Evolutionary conservation across 1,140 invertebrate genomes (phyloP).

Genomic region (Drosophila mojavensis): DNA sequence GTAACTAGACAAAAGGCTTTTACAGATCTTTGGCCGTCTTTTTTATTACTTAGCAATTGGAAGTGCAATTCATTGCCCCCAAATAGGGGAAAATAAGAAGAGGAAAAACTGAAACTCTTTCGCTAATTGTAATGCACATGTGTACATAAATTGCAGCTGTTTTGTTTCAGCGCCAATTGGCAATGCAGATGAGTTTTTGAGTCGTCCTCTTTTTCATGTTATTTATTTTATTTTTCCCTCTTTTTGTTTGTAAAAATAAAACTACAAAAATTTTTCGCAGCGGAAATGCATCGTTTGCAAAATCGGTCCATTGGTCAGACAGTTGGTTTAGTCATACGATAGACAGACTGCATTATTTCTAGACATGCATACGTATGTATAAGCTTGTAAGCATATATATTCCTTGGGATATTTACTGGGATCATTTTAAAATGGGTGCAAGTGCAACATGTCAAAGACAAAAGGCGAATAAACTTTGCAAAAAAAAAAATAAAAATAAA

Average conservation of each 20-base stretch:
- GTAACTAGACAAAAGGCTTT: too few species aligned
- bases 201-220: conserved; percentile 14
- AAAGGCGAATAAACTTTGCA: conserved; percentile 73
- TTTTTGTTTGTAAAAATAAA: conserved; percentile 35
- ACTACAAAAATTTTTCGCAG: conserved; percentile 54
- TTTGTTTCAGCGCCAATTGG: conserved; percentile 60
- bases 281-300: conserved; percentile 77
- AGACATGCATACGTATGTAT: conserved; percentile 1
- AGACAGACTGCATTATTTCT: conserved; percentile 27
- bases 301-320: conserved; percentile 39
- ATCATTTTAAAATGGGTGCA: conserved; percentile 64
- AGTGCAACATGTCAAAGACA: conserved; percentile 64
- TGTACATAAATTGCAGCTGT: conserved; percentile 68
- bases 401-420: not conserved
- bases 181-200: conserved; percentile 72
- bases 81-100: conserved; percentile 6
- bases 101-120: conserved; percentile 50
- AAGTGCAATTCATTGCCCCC: not conserved
- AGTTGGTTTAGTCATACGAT: conserved; percentile 67
- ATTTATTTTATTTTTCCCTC: conserved; percentile 3
- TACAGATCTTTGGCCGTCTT: too few species aligned
- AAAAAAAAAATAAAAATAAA: not conserved
- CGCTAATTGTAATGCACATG: conserved; percentile 69
- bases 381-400: not conserved
- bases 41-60: conserved; percentile 1